phyloP scores from a whole-genome alignment of 2,888 invertebrate species.

The Pollenia griseotomentosa region DNA sequence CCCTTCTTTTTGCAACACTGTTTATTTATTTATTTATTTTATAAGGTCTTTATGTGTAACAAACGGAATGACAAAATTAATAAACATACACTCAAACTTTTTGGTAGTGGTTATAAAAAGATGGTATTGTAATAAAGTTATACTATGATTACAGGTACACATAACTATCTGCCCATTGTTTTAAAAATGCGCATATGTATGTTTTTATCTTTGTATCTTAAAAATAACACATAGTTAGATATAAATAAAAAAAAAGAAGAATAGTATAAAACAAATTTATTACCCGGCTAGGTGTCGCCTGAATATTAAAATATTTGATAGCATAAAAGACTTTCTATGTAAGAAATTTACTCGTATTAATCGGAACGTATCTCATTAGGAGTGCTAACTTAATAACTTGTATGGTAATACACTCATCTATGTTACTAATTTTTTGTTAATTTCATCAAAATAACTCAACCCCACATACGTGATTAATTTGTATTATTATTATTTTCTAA shows the following conservation, averaged over 20 bases:
- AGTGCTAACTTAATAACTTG: conserved; percentile 29
- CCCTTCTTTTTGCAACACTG: no score
- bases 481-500: conserved; percentile 8
- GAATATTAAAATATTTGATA: conserved; percentile 47
- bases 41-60: no score
- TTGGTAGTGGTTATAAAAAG: not conserved
- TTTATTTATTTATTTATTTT: no score
- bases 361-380: conserved; percentile 1
- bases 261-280: conserved; percentile 14
- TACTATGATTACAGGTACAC: conserved; percentile 40
- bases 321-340: conserved; percentile 30
- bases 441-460: not conserved
- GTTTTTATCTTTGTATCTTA: not conserved
- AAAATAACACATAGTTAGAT: not conserved
- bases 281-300: conserved; percentile 43
- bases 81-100: no score
- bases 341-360: conserved; percentile 9
- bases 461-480: conserved; percentile 21
- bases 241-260: not conserved
- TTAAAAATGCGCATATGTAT: conserved; percentile 34
- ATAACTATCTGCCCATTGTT: conserved; percentile 28
- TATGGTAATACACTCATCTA: not conserved
- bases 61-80: no score
- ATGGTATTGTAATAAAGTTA: conserved; percentile 44
- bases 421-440: not conserved